Base-by-base conservation (phyloP, 2,113 vertebrate species). In the Telmatochromis sp. region DNA sequence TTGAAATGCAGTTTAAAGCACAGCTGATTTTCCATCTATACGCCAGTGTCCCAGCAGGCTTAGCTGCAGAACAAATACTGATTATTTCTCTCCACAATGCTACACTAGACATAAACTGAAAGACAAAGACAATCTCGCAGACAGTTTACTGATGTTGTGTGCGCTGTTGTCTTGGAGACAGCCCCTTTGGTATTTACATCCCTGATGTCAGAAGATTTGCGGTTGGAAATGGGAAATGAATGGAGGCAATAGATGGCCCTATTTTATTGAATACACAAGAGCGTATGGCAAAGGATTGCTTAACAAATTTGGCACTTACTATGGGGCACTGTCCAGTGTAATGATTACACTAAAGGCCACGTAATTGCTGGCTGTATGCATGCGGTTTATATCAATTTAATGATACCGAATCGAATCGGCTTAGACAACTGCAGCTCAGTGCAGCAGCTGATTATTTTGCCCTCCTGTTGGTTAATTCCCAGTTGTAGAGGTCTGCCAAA, bases 111-210 rank as follows among this genome's bases (percentile, higher is more conserved):
- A 80, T 85, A 45, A 83, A 73, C 75, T 54, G 53, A 13, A 83
- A 85, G 70, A 82, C 65, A 55, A 81, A 86, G 75, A 42, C 86
- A 94, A 89, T 93, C 84, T 91, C 55, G 5, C 68, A 85, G 82
- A 90, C 78, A 73, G 58, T 54, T 80, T 49, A 35, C 70, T 63
- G 85, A 65, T 58, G 84, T 68, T 33, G 26, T 78, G 47, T 33
- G 47, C 49, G 31, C 42, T 63, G 91, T 91, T 88, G 91, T 95
- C 92, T 85, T 84, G 89, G 91, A 92, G 90, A 93, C 85, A 49
- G 87, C 51, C 26, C n/a, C 51, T 31, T 58, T 47, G 83, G n/a
- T 53, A 86, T 55, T 82, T 75, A 83, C 4, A 5, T 80, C 51
- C 47, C 51, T 40, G 9, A 12, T 35, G 12, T 80, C 73, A 65